A percentile compares a stretch with the other conserved stretches of the same genome.
phyloP scores from a whole-genome alignment of 2,888 invertebrate species.

The Leucania comma region DNA sequence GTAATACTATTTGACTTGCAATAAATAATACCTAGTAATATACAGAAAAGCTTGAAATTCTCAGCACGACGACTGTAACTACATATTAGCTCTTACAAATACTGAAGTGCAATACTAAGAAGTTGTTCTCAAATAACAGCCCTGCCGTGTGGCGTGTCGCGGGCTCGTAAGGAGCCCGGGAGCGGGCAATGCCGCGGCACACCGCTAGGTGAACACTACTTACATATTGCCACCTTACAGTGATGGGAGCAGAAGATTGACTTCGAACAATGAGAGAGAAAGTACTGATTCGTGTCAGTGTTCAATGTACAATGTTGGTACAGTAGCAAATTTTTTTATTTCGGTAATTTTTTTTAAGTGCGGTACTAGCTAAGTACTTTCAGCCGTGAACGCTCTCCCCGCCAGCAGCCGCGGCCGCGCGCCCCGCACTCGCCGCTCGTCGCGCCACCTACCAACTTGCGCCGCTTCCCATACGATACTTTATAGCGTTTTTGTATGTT shows the following conservation, averaged over 20 bases:
- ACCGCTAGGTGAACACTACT: not conserved
- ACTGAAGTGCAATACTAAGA: not conserved
- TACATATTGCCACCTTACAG: not conserved
- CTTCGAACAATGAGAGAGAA: not conserved
- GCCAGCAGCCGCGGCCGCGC: not conserved
- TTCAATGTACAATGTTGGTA: not conserved
- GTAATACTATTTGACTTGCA: not conserved
- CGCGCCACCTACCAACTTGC: not conserved
- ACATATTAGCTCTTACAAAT: constrained; percentile 9
- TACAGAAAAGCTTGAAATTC: not conserved
- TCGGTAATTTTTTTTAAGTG: not conserved
- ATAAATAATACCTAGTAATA: not conserved
- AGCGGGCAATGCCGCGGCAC: constrained; percentile 1
- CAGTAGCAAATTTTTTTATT: not conserved
- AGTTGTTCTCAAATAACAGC: constrained; percentile 2
- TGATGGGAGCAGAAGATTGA: not conserved
- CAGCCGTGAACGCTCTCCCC: not conserved
- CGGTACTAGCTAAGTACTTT: not conserved
- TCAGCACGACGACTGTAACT: constrained; percentile 2
- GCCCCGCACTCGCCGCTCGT: not conserved
- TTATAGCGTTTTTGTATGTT: constrained; percentile 36
- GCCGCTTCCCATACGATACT: not conserved
- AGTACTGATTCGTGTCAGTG: not conserved
- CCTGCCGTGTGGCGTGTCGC: constrained; percentile 16
- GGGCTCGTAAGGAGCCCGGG: constrained; percentile 7